Percentiles rank a stretch among this genome's conserved stretches.
Conservation (phyloP, 2,113 vertebrate genomes). For the Eclectus roratus region DNA sequence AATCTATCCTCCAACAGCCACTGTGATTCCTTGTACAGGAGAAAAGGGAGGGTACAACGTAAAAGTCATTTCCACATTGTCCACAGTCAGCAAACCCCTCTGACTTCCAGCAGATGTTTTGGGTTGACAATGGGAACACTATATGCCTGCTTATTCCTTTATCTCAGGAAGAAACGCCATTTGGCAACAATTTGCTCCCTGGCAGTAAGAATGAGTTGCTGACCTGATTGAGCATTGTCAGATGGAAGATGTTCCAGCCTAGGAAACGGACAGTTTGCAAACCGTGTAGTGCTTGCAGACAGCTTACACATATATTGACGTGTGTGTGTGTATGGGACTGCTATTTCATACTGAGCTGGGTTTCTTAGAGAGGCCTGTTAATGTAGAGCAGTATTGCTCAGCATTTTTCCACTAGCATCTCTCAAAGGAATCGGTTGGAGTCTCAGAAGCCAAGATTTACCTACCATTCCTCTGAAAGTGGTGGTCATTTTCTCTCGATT, state of each 20-base stretch:
- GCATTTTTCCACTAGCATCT: background rate
- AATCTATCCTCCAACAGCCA: background rate
- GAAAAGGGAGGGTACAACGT: background rate
- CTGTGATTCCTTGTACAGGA: background rate
- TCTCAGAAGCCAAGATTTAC: background rate
- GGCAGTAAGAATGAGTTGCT: background rate
- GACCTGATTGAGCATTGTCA: background rate
- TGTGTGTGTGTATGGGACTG: background rate
- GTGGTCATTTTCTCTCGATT: background rate
- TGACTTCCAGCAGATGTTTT: constrained; percentile 9
- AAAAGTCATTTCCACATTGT: background rate
- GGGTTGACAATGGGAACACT: background rate
- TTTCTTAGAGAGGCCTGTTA: background rate
- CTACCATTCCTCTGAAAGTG: background rate
- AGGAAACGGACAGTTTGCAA: background rate
- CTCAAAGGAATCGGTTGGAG: background rate
- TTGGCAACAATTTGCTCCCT: constrained; percentile 19
- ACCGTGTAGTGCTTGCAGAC: background rate
- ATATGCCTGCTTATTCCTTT: background rate
- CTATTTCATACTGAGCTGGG: background rate
- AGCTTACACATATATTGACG: fast-evolving
- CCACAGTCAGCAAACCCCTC: background rate
- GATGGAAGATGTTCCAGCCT: background rate
- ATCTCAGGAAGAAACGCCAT: background rate
- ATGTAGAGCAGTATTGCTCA: background rate